Percentiles rank a stretch among this genome's conserved stretches.
Evolutionary conservation across 2,888 invertebrate genomes (phyloP).

Genomic region (Byasa hedistus): DNA sequence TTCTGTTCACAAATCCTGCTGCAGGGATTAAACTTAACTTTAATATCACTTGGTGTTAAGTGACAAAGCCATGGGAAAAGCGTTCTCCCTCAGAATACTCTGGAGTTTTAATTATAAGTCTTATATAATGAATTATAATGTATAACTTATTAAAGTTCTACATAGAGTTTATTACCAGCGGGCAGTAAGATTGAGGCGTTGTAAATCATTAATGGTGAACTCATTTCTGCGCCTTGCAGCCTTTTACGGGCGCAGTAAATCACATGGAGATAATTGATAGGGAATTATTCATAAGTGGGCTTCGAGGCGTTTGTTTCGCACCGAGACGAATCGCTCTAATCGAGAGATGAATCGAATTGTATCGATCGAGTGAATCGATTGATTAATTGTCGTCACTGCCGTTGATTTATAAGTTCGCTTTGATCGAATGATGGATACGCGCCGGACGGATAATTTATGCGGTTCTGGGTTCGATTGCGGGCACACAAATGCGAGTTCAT

Average conservation of each 20-base stretch:
- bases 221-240: constrained; percentile 38
- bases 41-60: no score
- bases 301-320: constrained; percentile 57
- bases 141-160: no score
- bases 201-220: constrained; percentile 28
- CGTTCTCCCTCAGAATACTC: no score
- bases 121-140: no score
- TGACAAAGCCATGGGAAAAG: no score
- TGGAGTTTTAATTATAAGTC: no score
- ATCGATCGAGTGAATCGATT: constrained; percentile 63
- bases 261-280: constrained; percentile 50
- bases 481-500: constrained; percentile 17
- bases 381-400: constrained; percentile 62
- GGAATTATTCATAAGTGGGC: constrained; percentile 54
- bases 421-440: constrained; percentile 49
- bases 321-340: constrained; percentile 57
- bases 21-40: no score
- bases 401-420: constrained; percentile 68
- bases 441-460: constrained; percentile 35
- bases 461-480: constrained; percentile 17
- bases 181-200: constrained; percentile 5
- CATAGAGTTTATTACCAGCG: no score
- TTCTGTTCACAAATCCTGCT: no score
- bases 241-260: constrained; percentile 38
- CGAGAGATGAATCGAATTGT: constrained; percentile 70